A percentile compares a stretch with the other conserved stretches of the same genome.
These are phyloP conservation scores for Ricordea florida DNA, from an alignment of 92 coral and sea anemone species.

Conservation along the genomic window DNA sequence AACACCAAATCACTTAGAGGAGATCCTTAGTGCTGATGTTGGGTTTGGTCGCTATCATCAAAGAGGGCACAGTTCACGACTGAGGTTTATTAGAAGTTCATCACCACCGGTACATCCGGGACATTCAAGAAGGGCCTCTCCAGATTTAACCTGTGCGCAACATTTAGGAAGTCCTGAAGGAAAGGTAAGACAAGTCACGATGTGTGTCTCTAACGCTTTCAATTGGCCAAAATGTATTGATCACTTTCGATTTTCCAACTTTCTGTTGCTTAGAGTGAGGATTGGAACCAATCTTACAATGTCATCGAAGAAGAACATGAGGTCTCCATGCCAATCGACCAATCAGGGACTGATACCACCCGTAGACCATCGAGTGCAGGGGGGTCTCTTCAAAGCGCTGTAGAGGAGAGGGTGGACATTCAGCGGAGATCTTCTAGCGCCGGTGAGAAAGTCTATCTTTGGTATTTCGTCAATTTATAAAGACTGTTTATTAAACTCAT, in stretches of 20 bases:
- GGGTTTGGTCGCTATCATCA: conserved; percentile 66
- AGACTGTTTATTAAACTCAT: no score
- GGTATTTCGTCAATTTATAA: background rate
- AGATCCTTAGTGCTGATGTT: conserved; percentile 70
- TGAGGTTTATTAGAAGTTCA: conserved; percentile 65
- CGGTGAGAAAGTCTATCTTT: background rate
- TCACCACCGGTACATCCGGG: conserved; percentile 35
- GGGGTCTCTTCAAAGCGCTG: conserved; percentile 5
- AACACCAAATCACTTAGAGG: conserved; percentile 67
- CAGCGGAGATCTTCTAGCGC: conserved; percentile 47
- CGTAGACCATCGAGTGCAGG: conserved; percentile 55
- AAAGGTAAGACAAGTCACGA: conserved; percentile 32
- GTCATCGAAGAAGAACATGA: conserved; percentile 79
- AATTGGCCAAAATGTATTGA: background rate
- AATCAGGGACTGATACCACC: conserved; percentile 21
- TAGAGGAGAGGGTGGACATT: conserved; percentile 1
- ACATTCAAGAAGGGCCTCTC: conserved; percentile 64
- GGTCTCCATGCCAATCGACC: conserved; percentile 23
- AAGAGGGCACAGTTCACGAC: conserved; percentile 57
- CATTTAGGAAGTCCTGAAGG: conserved; percentile 59
- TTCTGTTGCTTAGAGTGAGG: conserved; percentile 20
- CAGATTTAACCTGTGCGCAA: conserved; percentile 39
- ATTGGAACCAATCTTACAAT: conserved; percentile 59
- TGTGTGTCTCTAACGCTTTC: background rate
- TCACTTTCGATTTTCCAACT: background rate